Evolutionary conservation across 2,797 vertebrate genomes (phyloP).

Genomic region (Dicrostonyx torquatus): DNA sequence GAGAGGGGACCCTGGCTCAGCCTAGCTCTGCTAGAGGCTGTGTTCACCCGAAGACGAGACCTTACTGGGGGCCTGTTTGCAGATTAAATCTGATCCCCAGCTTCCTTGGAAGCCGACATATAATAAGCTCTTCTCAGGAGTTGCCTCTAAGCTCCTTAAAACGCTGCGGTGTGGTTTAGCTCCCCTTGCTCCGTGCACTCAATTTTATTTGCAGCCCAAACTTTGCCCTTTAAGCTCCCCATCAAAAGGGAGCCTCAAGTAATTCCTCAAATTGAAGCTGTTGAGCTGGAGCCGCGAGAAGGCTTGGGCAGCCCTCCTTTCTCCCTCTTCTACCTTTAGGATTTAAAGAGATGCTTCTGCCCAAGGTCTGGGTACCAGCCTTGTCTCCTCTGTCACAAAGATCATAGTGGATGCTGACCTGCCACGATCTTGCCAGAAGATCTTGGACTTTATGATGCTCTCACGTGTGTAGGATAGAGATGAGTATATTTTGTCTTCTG

Average conservation of each 20-base stretch:
- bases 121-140: conserved; percentile 74
- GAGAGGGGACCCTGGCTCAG: background rate
- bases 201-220: conserved; percentile 70
- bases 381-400: background rate
- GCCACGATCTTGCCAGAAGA: background rate
- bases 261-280: conserved; percentile 68
- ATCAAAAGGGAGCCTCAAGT: conserved; percentile 42
- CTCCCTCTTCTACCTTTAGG: background rate
- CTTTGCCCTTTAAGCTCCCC: conserved; percentile 68
- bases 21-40: conserved; percentile 49
- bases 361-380: background rate
- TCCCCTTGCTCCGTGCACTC: conserved; percentile 23
- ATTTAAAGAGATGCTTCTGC: background rate
- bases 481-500: background rate
- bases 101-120: conserved; percentile 66
- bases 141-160: conserved; percentile 77
- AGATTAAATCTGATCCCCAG: conserved; percentile 74
- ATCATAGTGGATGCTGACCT: background rate
- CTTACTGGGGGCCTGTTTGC: conserved; percentile 55
- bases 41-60: conserved; percentile 12
- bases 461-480: background rate
- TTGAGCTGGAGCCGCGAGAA: conserved; percentile 40
- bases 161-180: conserved; percentile 15
- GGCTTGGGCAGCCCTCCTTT: background rate
- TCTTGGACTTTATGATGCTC: too few species aligned